Evolutionary conservation across 2,797 vertebrate species (phyloP).

Genomic region (Myotis planiceps): DNA sequence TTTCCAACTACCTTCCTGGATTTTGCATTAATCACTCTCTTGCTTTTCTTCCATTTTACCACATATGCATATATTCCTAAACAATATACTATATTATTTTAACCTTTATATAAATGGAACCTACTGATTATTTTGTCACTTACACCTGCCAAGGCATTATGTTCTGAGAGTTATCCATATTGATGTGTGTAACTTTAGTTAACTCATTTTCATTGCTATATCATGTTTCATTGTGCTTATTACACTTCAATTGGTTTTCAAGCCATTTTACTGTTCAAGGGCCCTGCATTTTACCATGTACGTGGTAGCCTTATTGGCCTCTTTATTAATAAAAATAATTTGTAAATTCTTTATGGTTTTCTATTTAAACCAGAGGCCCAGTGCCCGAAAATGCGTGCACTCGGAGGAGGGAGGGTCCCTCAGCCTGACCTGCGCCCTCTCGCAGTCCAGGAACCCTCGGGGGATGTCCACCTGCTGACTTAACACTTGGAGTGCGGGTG

Average conservation of each 20-base stretch:
- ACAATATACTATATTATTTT: neutral
- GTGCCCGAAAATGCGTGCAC: too few species aligned
- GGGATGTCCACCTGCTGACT: too few species aligned
- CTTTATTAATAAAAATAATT: slow-evolving; percentile 45
- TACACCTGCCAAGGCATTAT: neutral
- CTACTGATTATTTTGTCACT: neutral
- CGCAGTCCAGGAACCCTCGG: too few species aligned
- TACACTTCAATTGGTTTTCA: neutral
- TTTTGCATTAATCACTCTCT: neutral
- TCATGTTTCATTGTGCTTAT: neutral
- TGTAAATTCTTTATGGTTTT: neutral
- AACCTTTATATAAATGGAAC: neutral
- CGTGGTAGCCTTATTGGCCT: neutral
- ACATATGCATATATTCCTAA: neutral
- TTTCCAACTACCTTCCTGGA: neutral
- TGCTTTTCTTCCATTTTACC: neutral
- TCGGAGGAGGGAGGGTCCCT: too few species aligned
- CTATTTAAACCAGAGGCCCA: neutral
- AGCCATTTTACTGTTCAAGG: neutral
- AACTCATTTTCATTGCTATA: neutral
- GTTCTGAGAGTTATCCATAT: neutral
- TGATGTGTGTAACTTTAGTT: slow-evolving; percentile 11
- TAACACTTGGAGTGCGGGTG: too few species aligned
- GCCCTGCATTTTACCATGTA: neutral
- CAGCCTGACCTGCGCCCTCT: too few species aligned